Conservation (phyloP, 1,140 invertebrate species). For the Lithobius niger region DNA sequence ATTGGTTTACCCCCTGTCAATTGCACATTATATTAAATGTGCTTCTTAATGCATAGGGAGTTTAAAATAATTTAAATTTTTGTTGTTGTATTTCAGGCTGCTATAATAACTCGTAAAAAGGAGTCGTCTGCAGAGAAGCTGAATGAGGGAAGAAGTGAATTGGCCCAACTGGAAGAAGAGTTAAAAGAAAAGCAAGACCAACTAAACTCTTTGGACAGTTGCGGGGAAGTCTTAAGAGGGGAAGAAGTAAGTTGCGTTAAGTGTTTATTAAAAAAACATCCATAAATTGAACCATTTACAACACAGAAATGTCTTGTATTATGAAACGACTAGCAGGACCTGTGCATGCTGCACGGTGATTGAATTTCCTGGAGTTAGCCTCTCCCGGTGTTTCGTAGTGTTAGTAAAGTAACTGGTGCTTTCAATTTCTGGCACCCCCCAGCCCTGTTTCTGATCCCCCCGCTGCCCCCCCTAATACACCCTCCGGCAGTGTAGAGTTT, state of each 20-base stretch:
- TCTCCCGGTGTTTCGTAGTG: too few species aligned
- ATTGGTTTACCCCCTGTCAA: neutral
- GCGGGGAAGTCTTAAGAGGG: slow-evolving; percentile 50
- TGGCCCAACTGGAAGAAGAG: slow-evolving; percentile 44
- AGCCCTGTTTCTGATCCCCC: too few species aligned
- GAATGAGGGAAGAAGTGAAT: slow-evolving; percentile 44
- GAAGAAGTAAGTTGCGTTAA: slow-evolving; percentile 44
- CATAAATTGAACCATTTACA: too few species aligned
- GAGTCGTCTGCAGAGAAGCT: slow-evolving; percentile 52
- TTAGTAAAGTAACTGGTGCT: too few species aligned
- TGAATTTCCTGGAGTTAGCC: too few species aligned
- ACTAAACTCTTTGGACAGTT: slow-evolving; percentile 36
- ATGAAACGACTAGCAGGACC: too few species aligned
- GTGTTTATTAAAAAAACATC: too few species aligned
- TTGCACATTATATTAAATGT: neutral
- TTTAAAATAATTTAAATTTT: neutral
- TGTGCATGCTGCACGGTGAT: too few species aligned
- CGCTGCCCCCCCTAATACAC: too few species aligned
- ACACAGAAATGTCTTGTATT: too few species aligned
- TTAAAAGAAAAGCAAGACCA: slow-evolving; percentile 37
- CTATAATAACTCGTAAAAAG: slow-evolving; percentile 62
- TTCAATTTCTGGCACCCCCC: too few species aligned
- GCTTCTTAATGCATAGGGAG: neutral
- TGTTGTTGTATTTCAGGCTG: slow-evolving; percentile 36
- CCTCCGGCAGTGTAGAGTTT: too few species aligned